A percentile compares a stretch with the other conserved stretches of the same genome.
Evolutionary conservation across 1,140 invertebrate species (phyloP).

Genomic region (Matsumurasca onukii): DNA sequence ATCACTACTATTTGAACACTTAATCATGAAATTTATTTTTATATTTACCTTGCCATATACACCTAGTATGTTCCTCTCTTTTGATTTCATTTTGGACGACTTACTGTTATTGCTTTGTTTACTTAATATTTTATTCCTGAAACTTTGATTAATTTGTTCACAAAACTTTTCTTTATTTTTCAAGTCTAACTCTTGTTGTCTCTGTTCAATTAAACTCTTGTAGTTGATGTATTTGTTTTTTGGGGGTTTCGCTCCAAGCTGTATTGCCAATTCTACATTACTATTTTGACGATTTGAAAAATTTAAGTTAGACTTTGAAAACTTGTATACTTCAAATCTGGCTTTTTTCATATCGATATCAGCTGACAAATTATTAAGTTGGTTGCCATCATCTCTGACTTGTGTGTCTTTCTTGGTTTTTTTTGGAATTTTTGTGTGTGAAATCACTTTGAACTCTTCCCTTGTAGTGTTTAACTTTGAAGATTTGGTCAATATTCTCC

Average conservation of each 20-base stretch:
- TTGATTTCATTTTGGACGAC: not conserved
- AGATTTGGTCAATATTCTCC: not conserved
- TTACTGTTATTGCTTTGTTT: not conserved
- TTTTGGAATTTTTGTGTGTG: not conserved
- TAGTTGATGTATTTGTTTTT: not conserved
- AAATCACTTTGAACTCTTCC: not conserved
- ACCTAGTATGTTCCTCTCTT: not conserved
- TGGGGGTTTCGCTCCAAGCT: not conserved
- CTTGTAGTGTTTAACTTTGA: not conserved
- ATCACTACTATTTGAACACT: too few species aligned
- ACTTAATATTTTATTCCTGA: not conserved
- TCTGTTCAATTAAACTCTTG: not conserved
- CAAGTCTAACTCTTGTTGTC: not conserved
- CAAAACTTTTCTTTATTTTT: not conserved
- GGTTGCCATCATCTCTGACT: not conserved
- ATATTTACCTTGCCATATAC: constrained; percentile 2
- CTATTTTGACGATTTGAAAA: not conserved
- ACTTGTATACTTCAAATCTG: constrained; percentile 13
- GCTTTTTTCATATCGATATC: constrained; percentile 16
- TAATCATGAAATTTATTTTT: too few species aligned
- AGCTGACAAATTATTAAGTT: too few species aligned
- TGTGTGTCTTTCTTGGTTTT: not conserved
- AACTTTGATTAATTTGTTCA: not conserved
- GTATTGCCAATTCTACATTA: constrained; percentile 4
- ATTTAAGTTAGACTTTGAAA: constrained; percentile 1